phyloP scores from a whole-genome alignment of 53 echinoderm and acorn worm species.

The Crossaster papposus region DNA sequence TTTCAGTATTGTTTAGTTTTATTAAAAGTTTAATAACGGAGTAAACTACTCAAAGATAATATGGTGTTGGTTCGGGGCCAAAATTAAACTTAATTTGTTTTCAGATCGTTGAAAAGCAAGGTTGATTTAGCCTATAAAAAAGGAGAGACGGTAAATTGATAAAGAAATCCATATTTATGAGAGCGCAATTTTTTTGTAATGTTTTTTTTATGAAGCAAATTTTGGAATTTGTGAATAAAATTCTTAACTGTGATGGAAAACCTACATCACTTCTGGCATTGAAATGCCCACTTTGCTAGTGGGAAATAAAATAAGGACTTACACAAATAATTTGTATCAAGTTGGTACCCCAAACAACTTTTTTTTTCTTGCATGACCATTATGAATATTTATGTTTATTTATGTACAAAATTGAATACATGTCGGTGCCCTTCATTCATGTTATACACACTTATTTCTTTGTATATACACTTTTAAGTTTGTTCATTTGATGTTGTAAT shows the following conservation, averaged over 20 bases:
- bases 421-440: neutral
- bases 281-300: neutral
- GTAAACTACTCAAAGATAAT: neutral
- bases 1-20: slow-evolving; percentile 10
- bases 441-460: neutral
- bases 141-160: neutral
- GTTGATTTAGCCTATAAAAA: slow-evolving; percentile 21
- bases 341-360: neutral
- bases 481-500: neutral
- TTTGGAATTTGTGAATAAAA: neutral
- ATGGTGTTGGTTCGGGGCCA: slow-evolving; percentile 7
- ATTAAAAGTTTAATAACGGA: neutral
- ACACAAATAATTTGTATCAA: too few relatives aligned
- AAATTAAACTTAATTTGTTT: slow-evolving; percentile 4
- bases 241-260: neutral
- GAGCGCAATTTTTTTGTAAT: neutral
- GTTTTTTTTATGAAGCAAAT: neutral
- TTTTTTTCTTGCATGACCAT: neutral
- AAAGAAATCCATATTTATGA: neutral
- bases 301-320: neutral
- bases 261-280: neutral
- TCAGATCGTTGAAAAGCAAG: neutral
- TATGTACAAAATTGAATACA: too few relatives aligned
- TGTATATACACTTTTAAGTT: neutral
- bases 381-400: neutral